Evolutionary conservation across 2,888 invertebrate species (phyloP), one percentile per base, ranked within the genome.

Genomic region (Tribolium freemani): DNA sequence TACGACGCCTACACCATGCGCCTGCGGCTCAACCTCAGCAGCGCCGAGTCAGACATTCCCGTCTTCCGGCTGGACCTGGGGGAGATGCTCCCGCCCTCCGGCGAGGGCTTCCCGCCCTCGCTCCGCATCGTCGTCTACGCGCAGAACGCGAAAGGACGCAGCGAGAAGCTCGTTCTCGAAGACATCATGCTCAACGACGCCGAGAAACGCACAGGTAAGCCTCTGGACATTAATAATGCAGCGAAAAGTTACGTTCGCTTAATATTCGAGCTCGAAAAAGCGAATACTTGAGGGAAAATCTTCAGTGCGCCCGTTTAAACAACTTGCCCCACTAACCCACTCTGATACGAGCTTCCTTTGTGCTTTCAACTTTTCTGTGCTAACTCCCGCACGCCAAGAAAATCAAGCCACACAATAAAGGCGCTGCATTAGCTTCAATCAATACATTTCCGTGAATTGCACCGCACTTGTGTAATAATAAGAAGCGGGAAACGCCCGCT

Each of bases 181-280:
- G 95, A 95, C 83, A 94, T 96, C 80, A 93, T 94, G 79, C 92
- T 96, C 82, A 93, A 94, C 86, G 95, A 96, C 86, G 94, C 95
- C 57, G 95, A 95, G 79, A 94, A 93, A 84, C 90, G 94, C 83
- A 92, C 94, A 87, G 95, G 95, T 95, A 88, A 45, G 26, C 26
- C 26, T 26, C 26, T 26, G 5, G 26, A 38, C 38, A 38, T 38
- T 38, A 38, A 38, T 38, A 38, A 38, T 38, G 38, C 38, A 8
- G 8, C 9, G n/a, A 38, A 38, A 38, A 38, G 38, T 38, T 38
- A 26, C 26, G 26, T 26, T 26, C 26, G 26, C 5, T 26, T 26
- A 38, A 45, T 48, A 16, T 48, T 26, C 53, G 26, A 10, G 26
- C 21, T 21, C 10, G 10, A 53, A 26, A 56, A 56, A 56, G 38